Base-by-base conservation (phyloP, 2,797 vertebrate species). In the Tapirus indicus region DNA sequence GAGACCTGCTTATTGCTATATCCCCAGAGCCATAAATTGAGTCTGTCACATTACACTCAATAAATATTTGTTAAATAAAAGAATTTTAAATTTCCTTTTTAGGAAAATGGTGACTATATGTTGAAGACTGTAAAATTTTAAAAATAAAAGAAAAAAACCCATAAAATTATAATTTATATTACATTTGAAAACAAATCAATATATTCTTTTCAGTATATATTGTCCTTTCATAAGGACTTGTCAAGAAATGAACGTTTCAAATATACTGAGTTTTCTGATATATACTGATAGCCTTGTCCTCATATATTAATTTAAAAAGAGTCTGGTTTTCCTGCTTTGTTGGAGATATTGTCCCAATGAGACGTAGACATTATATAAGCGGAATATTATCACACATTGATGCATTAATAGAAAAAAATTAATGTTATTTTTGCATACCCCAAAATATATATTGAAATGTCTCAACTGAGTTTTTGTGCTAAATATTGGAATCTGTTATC, bases 181-280 rank as follows among this genome's bases (percentile, higher is more conserved):
- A 56, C 1, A 49, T 38, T 87, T 95, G 20, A 87, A 88, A 95
- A 97, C 25, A 92, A 95, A 58, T 2, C 17, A 84, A 88, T 35
- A 54, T 23, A 18, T 58, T 85, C 35, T 88, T 91, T 93, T 91
- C 10, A 56, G 52, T 52, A 52, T 41, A 52, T 41, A 41, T 9
- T 69, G 6, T 47, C 14, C 29, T 77, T 92, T 95, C 18, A 91
- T 41, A 82, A 66, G 14, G 9, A 17, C 32, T 72, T 85, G 14
- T 54, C 21, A 88, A 66, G 66, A 52, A 23, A 78, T 88, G 23
- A 47, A 84, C 69, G 0, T 80, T 77, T 72, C 18, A 82, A 56
- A 23, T 85, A 60, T 64, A 20, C n/a, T 90, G 21, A 44, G 3
- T 82, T 93, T 94, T 93, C 68, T 66, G 21, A 71, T 86, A 13